Conservation (phyloP, 2,113 vertebrate genomes). For the Engystomops pustulosus region DNA sequence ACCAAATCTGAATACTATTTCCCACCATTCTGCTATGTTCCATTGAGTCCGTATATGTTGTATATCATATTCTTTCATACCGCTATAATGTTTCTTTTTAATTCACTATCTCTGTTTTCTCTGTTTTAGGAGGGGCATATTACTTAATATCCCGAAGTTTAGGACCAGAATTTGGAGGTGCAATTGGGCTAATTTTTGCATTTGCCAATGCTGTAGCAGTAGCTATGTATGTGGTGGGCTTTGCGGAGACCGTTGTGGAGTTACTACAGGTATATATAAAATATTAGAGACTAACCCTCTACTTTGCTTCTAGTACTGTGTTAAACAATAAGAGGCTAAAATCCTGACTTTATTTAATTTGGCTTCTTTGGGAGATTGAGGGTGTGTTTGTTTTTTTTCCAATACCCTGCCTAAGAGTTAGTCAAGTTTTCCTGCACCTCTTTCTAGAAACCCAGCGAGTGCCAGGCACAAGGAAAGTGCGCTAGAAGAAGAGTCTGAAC, state of each 20-base stretch:
- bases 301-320: neutral
- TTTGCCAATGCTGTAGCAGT: slow-evolving; percentile 98
- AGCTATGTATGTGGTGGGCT: slow-evolving; percentile 98
- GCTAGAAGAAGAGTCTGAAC: neutral
- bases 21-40: too few species aligned
- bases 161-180: slow-evolving; percentile 96
- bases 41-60: too few species aligned
- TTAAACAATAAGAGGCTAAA: neutral
- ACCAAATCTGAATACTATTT: too few species aligned
- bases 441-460: neutral
- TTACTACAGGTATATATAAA: slow-evolving; percentile 81
- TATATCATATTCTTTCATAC: too few species aligned
- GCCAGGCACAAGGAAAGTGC: neutral
- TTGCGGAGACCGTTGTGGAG: slow-evolving; percentile 93
- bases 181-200: slow-evolving; percentile 96
- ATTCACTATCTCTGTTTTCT: too few species aligned
- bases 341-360: neutral
- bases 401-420: neutral
- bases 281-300: too few species aligned
- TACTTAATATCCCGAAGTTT: slow-evolving; percentile 97
- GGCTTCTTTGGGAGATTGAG: neutral
- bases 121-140: slow-evolving; percentile 87
- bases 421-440: slow-evolving; percentile 8
- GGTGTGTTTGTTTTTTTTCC: slow-evolving; percentile 6
- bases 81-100: too few species aligned